Conservation (phyloP, 2,888 invertebrate genomes). For the Tetanocera ferruginea region DNA sequence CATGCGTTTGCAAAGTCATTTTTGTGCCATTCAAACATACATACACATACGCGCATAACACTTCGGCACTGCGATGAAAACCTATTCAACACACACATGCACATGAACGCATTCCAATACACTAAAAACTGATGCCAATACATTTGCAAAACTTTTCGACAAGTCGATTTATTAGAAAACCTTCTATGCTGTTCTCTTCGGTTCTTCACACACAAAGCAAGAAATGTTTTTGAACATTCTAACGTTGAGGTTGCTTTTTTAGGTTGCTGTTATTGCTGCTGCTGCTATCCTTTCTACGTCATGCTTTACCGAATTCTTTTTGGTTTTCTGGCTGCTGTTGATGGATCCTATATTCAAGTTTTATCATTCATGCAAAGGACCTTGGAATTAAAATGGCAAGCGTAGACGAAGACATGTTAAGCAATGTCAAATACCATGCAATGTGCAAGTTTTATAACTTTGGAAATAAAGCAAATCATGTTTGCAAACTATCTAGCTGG, state of each 20-base stretch:
- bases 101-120: constrained; percentile 23
- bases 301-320: constrained; percentile 23
- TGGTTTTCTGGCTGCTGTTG: neutral
- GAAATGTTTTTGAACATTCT: constrained; percentile 1
- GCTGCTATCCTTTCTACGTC: neutral
- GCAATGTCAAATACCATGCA: neutral
- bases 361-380: neutral
- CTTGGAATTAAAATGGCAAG: neutral
- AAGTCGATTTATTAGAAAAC: constrained; percentile 59
- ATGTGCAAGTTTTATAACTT: constrained; percentile 2
- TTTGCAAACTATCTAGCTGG: neutral
- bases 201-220: neutral
- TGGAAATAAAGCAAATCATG: neutral
- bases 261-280: neutral
- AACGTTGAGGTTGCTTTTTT: neutral
- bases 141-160: constrained; percentile 58
- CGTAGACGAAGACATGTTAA: neutral
- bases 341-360: neutral
- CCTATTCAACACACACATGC: neutral
- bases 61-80: neutral
- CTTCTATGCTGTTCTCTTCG: neutral
- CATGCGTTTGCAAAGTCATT: constrained; percentile 60
- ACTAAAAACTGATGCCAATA: constrained; percentile 53
- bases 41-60: neutral
- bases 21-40: constrained; percentile 41